Conservation (phyloP, 2,113 vertebrate species). For the Lagenorhynchus albirostris region DNA sequence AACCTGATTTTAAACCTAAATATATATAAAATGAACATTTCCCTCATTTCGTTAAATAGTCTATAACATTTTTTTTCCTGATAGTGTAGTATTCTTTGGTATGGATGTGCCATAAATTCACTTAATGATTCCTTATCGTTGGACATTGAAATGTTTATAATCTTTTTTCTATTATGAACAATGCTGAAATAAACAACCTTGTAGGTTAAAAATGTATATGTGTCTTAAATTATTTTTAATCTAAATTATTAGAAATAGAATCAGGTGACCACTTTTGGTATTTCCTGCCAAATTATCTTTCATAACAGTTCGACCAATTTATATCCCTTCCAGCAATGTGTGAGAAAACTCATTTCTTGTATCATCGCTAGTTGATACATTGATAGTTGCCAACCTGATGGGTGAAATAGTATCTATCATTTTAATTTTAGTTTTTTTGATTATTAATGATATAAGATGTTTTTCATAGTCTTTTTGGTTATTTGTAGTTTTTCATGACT, state of each 20-base stretch:
- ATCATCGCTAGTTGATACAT: background rate
- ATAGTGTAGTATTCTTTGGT: background rate
- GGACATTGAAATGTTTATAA: background rate
- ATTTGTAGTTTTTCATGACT: background rate
- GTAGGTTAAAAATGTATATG: background rate
- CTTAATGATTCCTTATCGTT: background rate
- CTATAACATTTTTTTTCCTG: background rate
- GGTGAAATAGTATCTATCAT: background rate
- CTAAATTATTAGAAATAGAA: background rate
- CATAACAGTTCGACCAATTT: background rate
- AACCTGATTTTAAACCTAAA: background rate
- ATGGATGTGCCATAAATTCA: background rate
- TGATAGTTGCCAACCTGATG: background rate
- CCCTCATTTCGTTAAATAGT: background rate
- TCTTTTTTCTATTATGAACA: background rate
- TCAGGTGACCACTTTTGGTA: background rate
- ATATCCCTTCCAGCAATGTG: background rate
- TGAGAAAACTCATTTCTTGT: background rate
- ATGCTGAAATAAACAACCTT: background rate
- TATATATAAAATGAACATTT: background rate
- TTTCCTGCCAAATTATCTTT: slow-evolving; percentile 2
- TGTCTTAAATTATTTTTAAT: background rate
- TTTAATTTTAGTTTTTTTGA: background rate
- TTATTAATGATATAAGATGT: background rate
- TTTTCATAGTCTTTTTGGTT: background rate